Conservation (phyloP, 2,888 invertebrate species). For the Desoria tigrina region DNA sequence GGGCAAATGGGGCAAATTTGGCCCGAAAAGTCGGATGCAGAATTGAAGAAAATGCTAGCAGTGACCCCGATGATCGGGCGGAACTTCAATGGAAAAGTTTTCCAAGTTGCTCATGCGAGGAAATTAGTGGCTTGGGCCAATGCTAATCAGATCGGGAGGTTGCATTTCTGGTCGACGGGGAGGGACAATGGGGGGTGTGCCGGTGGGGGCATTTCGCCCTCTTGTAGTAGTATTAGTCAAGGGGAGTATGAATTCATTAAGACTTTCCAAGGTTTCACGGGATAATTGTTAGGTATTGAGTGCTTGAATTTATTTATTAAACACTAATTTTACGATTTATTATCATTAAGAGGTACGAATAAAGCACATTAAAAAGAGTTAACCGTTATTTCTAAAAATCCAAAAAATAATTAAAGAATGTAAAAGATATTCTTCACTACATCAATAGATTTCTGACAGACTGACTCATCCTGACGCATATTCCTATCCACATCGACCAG, state of each 20-base stretch:
- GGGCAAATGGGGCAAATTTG: constrained; percentile 48
- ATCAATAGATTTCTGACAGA: too few species aligned
- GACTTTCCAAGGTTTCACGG: constrained; percentile 44
- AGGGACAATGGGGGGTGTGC: constrained; percentile 47
- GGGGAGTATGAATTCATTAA: constrained; percentile 42
- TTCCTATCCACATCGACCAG: too few species aligned
- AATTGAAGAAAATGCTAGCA: constrained; percentile 48
- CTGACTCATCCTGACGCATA: too few species aligned
- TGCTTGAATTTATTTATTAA: background rate
- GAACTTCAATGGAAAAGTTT: constrained; percentile 45
- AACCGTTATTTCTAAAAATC: too few species aligned
- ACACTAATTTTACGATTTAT: too few species aligned
- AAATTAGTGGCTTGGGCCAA: constrained; percentile 49
- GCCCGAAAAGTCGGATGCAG: constrained; percentile 43
- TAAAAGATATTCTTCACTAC: too few species aligned
- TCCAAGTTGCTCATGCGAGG: constrained; percentile 29
- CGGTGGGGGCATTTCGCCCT: constrained; percentile 39
- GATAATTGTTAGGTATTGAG: background rate
- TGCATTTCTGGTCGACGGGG: constrained; percentile 48
- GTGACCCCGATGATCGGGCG: constrained; percentile 50
- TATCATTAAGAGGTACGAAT: too few species aligned
- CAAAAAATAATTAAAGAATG: too few species aligned
- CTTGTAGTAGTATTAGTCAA: constrained; percentile 43
- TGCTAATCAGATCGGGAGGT: constrained; percentile 41
- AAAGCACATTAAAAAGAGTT: too few species aligned